Conservation (phyloP, 2,888 invertebrate species). For the Zootermopsis nevadensis region DNA sequence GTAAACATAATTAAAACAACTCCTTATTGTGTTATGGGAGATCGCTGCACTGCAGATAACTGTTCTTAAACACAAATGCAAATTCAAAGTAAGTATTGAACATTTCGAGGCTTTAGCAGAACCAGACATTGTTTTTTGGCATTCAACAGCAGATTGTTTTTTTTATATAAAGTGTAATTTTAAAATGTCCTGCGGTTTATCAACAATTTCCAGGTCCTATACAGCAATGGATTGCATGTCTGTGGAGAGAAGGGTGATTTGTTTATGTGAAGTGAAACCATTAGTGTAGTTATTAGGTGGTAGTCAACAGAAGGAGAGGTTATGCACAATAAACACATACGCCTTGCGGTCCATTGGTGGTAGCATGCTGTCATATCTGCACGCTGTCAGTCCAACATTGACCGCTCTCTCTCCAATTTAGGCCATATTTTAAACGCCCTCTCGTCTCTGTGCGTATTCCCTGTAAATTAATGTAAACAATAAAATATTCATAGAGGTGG, state of each 20-base stretch:
- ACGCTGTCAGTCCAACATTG: neutral
- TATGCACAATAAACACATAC: neutral
- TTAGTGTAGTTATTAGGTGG: neutral
- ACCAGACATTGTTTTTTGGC: no score
- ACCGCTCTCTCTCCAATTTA: neutral
- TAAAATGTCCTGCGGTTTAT: neutral
- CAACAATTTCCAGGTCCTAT: neutral
- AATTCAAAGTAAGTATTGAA: no score
- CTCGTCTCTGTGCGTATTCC: neutral
- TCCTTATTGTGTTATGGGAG: neutral
- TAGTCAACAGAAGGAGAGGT: neutral
- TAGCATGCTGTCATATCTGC: no score
- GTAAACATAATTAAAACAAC: neutral
- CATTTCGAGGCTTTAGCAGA: no score
- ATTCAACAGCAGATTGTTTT: no score
- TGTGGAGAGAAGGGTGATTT: neutral
- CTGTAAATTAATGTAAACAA: constrained; percentile 1
- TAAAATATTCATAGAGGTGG: neutral
- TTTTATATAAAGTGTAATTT: no score
- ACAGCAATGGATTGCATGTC: neutral
- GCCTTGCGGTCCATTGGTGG: neutral
- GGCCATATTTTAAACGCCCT: neutral
- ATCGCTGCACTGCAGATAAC: neutral
- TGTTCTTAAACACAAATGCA: no score
- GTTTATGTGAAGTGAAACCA: neutral